Conservation (phyloP, 23 tunicate species). For the Diplosoma virens region DNA sequence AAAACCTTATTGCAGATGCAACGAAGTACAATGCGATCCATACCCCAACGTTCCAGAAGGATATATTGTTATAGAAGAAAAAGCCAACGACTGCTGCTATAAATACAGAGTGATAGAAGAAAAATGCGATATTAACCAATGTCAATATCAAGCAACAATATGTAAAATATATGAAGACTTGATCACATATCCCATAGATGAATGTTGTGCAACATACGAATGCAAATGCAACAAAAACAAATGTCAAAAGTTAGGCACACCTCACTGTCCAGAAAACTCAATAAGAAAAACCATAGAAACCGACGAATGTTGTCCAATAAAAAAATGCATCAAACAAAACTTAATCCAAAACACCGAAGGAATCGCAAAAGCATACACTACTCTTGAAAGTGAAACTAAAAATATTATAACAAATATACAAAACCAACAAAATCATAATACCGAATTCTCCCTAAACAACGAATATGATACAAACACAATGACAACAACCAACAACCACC, state of each 20-base stretch:
- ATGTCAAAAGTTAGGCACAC: slow-evolving; percentile 49
- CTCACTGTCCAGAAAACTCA: slow-evolving; percentile 57
- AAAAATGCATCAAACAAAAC: slow-evolving; percentile 46
- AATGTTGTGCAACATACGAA: slow-evolving; percentile 83
- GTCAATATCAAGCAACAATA: slow-evolving; percentile 52
- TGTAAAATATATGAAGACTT: slow-evolving; percentile 60
- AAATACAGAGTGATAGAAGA: slow-evolving; percentile 39
- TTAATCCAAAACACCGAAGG: background rate
- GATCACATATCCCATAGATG: slow-evolving; percentile 54
- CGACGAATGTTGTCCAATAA: slow-evolving; percentile 57
- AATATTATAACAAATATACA: background rate
- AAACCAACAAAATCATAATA: background rate
- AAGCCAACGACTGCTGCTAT: slow-evolving; percentile 75
- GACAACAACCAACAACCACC: slow-evolving; percentile 14
- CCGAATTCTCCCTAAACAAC: background rate
- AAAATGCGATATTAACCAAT: slow-evolving; percentile 50
- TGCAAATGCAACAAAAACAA: slow-evolving; percentile 70
- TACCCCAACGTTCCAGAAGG: slow-evolving; percentile 61
- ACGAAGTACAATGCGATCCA: slow-evolving; percentile 33
- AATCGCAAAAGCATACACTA: background rate
- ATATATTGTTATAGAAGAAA: slow-evolving; percentile 66
- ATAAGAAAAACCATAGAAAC: slow-evolving; percentile 27
- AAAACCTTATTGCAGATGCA: slow-evolving; percentile 27
- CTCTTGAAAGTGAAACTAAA: background rate
- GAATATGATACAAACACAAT: slow-evolving; percentile 13